Evolutionary conservation across 2,113 vertebrate genomes (phyloP), one percentile per base, ranked within the genome.

Genomic region (Rhodinocichla rosea): DNA sequence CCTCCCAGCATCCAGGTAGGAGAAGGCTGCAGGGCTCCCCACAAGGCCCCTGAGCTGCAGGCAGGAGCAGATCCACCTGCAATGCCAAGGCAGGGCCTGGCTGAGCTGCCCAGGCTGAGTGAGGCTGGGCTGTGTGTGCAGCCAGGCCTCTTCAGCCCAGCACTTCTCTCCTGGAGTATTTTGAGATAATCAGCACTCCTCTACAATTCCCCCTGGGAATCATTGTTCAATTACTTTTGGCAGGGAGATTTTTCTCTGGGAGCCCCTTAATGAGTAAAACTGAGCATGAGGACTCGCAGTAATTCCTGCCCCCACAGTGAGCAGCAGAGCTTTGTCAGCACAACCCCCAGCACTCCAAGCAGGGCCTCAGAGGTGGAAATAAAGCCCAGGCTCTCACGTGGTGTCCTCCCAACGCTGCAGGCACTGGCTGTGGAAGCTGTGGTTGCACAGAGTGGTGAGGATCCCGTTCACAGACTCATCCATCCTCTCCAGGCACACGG

Each of bases 351-450:
- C 33, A 5, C 37, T 71, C 30, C 24, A 57, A 57, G 30, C 49
- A 56, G 62, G 26, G 40, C 23, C 75, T 85, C 20, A 69, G 70
- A 59, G 37, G 52, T 28, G 47, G 45, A 37, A 73, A 59, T 8
- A 20, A 53, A 80, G 82, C 5, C 40, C 44, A 47, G 42, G 6
- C 32, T 98, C 99, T 99, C 97, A 99, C 99, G 99, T 99, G 60
- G 99, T 99, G 63, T 99, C 99, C 28, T 99, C 99, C 99, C 99
- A 99, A 21, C 99, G 99, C 98, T 99, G 99, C 62, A 99, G 98
- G 96, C 99, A 99, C 97, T 99, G 99, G 96, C 99, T 99, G 91
- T 99, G 99, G 88, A 99, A 99, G 97, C 99, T 99, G 98, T 99
- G 99, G 98, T 99, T 99, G 79, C 99, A 99, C 11, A 99, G 97